Conservation (phyloP, 2,797 vertebrate genomes). For the Thunnus albacares region DNA sequence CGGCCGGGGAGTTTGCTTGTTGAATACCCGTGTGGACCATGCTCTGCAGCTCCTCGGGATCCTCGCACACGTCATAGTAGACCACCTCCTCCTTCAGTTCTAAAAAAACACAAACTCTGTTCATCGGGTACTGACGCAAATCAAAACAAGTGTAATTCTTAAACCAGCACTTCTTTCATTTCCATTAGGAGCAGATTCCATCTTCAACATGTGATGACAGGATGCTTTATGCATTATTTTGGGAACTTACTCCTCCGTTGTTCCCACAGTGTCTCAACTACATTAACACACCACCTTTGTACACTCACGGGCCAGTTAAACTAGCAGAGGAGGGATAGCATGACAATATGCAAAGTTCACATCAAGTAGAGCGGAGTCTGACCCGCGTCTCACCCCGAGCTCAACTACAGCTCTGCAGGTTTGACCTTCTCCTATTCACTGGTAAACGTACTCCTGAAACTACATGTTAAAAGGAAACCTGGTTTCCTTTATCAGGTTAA, state of each 20-base stretch:
- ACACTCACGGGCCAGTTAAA: background rate
- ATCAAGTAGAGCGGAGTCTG: background rate
- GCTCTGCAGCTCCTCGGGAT: constrained; percentile 90
- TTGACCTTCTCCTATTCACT: background rate
- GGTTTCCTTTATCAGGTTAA: background rate
- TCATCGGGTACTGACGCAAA: background rate
- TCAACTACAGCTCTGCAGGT: too few relatives aligned
- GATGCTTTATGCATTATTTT: background rate
- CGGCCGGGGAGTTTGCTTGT: constrained; percentile 61
- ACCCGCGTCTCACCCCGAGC: background rate
- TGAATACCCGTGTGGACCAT: constrained; percentile 71
- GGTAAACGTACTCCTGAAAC: background rate
- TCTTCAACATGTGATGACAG: background rate
- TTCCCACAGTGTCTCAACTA: background rate
- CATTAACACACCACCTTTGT: background rate
- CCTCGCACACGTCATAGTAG: constrained; percentile 95
- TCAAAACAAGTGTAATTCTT: background rate
- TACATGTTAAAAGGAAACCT: background rate
- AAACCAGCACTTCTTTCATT: background rate
- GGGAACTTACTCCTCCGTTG: background rate
- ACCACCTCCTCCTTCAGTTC: constrained; percentile 96
- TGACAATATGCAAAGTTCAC: too few relatives aligned
- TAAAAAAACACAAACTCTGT: constrained; percentile 72
- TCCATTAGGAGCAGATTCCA: background rate
- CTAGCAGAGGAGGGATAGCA: background rate